Percentiles rank a stretch among this genome's conserved stretches.
These are phyloP conservation scores for Eulimnadia texana DNA, from an alignment of 1,140 invertebrate genomes.

Conservation along the genomic window DNA sequence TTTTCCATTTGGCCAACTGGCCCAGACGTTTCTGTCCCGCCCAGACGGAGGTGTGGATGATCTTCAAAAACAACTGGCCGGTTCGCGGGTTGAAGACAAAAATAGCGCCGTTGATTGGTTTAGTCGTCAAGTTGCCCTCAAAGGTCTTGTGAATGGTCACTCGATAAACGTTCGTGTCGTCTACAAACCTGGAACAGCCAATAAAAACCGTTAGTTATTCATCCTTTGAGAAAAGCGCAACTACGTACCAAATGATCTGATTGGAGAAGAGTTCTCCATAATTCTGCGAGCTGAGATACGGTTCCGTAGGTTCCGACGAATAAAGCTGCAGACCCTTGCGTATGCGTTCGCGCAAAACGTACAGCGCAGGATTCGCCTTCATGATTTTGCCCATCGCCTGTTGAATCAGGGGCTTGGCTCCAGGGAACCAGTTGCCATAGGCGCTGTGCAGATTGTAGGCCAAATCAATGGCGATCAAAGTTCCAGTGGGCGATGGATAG, in stretches of 20 bases:
- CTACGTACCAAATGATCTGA: conserved; percentile 99
- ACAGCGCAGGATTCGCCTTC: conserved; percentile 98
- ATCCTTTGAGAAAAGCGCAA: too few relatives aligned
- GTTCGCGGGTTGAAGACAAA: conserved; percentile 99
- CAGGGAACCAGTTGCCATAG: conserved; percentile 99
- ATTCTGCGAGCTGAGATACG: conserved; percentile 96
- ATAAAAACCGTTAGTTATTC: too few relatives aligned
- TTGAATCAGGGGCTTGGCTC: conserved; percentile 94
- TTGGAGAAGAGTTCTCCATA: conserved; percentile 98
- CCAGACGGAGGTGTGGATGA: conserved; percentile 99
- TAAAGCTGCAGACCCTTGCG: conserved; percentile 95
- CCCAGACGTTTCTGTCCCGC: conserved; percentile 89
- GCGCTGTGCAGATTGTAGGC: conserved; percentile 97
- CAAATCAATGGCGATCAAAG: conserved; percentile 94
- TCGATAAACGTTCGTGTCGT: conserved; percentile 97
- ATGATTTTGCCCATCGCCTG: conserved; percentile 99
- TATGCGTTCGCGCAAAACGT: conserved; percentile 92
- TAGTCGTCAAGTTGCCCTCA: conserved; percentile 97
- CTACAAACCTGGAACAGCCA: too few relatives aligned
- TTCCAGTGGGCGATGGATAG: conserved; percentile 95
- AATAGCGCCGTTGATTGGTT: conserved; percentile 99
- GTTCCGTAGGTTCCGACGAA: conserved; percentile 96
- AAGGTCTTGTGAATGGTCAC: conserved; percentile 99
- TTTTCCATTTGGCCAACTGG: conserved; percentile 97
- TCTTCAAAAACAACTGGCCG: conserved; percentile 97